A percentile compares a stretch with the other conserved stretches of the same genome.
phyloP scores from a whole-genome alignment of 2,113 vertebrate genomes.

The Glaucidium brasilianum region DNA sequence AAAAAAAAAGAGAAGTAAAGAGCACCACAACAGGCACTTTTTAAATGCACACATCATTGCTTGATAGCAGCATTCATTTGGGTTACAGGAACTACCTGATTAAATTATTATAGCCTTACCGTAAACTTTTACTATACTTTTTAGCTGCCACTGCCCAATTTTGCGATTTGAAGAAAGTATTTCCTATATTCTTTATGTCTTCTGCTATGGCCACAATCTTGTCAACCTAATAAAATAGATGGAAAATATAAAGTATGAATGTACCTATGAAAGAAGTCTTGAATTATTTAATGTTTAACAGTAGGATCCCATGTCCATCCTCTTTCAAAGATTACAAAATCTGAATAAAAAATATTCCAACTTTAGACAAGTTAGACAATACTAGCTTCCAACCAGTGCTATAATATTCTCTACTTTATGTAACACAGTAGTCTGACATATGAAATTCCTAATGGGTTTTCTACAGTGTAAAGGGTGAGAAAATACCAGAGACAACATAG shows the following conservation, averaged over 20 bases:
- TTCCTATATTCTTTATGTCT: slow-evolving; percentile 93
- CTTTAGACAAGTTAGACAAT: not conserved
- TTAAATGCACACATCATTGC: not conserved
- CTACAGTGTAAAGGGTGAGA: not conserved
- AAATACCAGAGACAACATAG: not conserved
- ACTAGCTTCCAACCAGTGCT: not conserved
- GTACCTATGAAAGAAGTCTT: not conserved
- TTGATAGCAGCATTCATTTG: not conserved
- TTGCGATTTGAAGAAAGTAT: slow-evolving; percentile 91
- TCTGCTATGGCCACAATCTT: slow-evolving; percentile 87
- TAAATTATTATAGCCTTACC: slow-evolving; percentile 73
- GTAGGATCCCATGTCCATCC: not conserved
- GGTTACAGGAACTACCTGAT: slow-evolving; percentile 3
- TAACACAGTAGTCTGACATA: not conserved
- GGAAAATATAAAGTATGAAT: slow-evolving; percentile 30
- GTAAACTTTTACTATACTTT: slow-evolving; percentile 93
- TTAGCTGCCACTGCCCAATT: slow-evolving; percentile 88
- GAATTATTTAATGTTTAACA: not conserved
- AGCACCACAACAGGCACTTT: not conserved
- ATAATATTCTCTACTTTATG: not conserved
- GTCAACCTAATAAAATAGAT: slow-evolving; percentile 79
- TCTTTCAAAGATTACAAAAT: not conserved
- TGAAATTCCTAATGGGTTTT: not conserved
- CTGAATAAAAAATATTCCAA: not conserved
- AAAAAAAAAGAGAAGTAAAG: not conserved